Base-by-base conservation (phyloP, 2,797 vertebrate species). In the Propithecus perrieri region DNA sequence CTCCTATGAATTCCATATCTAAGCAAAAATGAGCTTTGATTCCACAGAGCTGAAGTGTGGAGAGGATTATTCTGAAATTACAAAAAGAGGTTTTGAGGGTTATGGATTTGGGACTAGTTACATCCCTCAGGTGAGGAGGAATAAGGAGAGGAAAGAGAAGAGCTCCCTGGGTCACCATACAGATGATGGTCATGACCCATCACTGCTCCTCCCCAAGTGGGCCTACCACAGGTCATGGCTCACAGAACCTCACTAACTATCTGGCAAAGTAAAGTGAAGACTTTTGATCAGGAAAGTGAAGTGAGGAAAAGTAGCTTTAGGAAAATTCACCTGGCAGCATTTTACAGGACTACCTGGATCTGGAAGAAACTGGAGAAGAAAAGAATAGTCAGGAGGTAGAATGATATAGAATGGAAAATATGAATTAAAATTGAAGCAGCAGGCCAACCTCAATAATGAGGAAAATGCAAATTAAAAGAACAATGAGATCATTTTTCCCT, bases 381-480 rank as follows among this genome's bases (percentile, higher is more conserved):
- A 13, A 89, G 11, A 92, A 63, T 5, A 46, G 57, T 53, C 50
- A 83, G 48, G 46, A 86, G 59, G 11, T 41, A 91, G 41, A 80
- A 84, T 84, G 38, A 95, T 15, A 48, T 1, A 80, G 20, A 93
- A 75, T 57, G 28, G 26, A 55, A 95, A 87, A 50, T 43, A 53
- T 9, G 3, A 85, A 79, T 85, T 35, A 28, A 86, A 88, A 94
- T 30, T 69, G 61, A 96, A 78, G 7, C 46, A 72, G 13, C 8
- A n/a, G 7, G 30, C 53, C 38, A 87, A 71, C 43, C 9, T 81
- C 38, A 91, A 46, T 61, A 85, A 93, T 75, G 33, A 59, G 43
- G 59, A 85, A 65, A 93, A 91, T 48, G 7, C 2, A 86, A 84
- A 89, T 71, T 76, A 78, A 96, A 96, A 76, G 33, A 91, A 55